Evolutionary conservation across 2,797 vertebrate species (phyloP).

Genomic region (Limnodromus scolopaceus): DNA sequence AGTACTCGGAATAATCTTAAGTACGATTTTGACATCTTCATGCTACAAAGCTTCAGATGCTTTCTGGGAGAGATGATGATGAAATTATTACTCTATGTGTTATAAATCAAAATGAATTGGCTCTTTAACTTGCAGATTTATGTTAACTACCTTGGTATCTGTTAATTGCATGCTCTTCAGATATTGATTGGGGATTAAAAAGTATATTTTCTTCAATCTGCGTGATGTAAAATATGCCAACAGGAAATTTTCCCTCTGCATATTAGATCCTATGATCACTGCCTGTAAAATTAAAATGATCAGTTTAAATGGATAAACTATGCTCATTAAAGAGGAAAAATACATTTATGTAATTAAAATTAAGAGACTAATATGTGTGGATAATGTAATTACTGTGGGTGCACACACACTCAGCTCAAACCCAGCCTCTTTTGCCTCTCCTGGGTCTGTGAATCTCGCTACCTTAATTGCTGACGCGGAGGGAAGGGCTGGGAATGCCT

Average conservation of each 20-base stretch:
- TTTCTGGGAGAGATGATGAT: conserved; percentile 62
- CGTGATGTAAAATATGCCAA: conserved; percentile 77
- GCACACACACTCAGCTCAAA: conserved; percentile 18
- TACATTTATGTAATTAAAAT: conserved; percentile 80
- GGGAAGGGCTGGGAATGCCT: not conserved
- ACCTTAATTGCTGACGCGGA: conserved; percentile 11
- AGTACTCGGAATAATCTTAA: conserved; percentile 52
- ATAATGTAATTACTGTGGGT: conserved; percentile 74
- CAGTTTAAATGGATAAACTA: conserved; percentile 79
- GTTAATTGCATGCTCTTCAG: conserved; percentile 76
- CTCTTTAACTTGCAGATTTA: conserved; percentile 81
- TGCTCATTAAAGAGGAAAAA: conserved; percentile 78
- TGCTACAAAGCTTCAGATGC: conserved; percentile 61
- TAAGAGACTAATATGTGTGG: conserved; percentile 74
- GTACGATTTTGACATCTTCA: conserved; percentile 64
- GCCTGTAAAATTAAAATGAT: conserved; percentile 79
- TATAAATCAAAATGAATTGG: conserved; percentile 77
- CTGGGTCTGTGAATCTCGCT: conserved; percentile 21
- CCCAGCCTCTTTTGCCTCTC: conserved; percentile 14
- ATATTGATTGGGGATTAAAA: conserved; percentile 81
- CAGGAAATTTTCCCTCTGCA: conserved; percentile 71
- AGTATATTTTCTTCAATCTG: conserved; percentile 74
- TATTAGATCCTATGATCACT: conserved; percentile 74
- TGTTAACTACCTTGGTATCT: conserved; percentile 77
- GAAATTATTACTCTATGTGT: conserved; percentile 69